Base-by-base conservation (phyloP, 1,140 invertebrate species). In the Megalopta genalis region DNA sequence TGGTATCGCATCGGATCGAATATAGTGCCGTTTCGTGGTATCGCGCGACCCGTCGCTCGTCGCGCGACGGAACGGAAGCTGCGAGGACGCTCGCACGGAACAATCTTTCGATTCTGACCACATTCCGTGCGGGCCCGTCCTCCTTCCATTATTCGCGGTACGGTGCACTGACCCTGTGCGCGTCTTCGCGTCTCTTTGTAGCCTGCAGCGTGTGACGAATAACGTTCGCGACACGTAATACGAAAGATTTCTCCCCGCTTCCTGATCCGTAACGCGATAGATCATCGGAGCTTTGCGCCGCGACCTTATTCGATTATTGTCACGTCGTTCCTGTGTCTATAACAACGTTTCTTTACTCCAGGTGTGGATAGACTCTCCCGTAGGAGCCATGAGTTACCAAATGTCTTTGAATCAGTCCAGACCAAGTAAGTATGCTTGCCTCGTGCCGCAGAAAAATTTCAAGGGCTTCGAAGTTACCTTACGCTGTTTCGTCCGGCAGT, bases 321-420 rank as follows among this genome's bases (percentile, higher is more conserved):
- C 42, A 46, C 42, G 10, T 46, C 12, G 42, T n/a, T 57, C 2
- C 1, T 52, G 16, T 9, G 8, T 57, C 54, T 7, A 7, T 66
- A 10, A 46, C 39, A 60, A 25, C 68, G 14, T 82, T 85, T 82
- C 54, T 65, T 32, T 68, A 10, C 82, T 67, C 49, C 64, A 92
- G 92, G 89, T 90, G 88, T 88, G 86, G 89, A 89, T 81, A 88
- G 80, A 88, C 80, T 88, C 89, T 86, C 87, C 86, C 79, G 81
- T 80, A 80, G 86, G 82, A 90, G 87, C 93, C 94, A 96, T 96
- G 95, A 96, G 96, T 94, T 96, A 96, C 94, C 95, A 95, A 94
- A 96, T 96, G 94, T 94, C 95, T 88, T 94, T 94, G 66, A 95
- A 95, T 86, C 96, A 96, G 92, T 96, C 95, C 87, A 94, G 96